Conservation (phyloP, 2,113 vertebrate genomes). For the Poeciliopsis occidentalis region DNA sequence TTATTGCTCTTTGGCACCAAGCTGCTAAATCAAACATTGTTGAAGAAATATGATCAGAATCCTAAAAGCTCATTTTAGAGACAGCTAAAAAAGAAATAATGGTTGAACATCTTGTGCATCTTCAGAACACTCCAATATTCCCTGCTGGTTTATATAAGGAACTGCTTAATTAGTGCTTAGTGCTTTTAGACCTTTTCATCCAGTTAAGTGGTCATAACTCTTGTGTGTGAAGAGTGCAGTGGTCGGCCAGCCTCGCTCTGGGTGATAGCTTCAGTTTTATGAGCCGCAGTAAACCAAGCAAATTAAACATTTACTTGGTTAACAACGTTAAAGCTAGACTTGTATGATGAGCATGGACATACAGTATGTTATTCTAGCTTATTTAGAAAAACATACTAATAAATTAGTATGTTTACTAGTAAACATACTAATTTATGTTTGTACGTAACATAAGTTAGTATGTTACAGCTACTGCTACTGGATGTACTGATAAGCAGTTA, state of each 20-base stretch:
- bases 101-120: background rate
- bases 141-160: background rate
- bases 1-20: too few species aligned
- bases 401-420: too few species aligned
- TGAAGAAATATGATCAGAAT: too few species aligned
- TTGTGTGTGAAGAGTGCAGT: slow-evolving; percentile 33
- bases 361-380: background rate
- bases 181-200: slow-evolving; percentile 14
- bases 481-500: too few species aligned
- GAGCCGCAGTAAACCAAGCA: slow-evolving; percentile 6
- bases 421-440: too few species aligned
- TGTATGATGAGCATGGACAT: slow-evolving; percentile 16
- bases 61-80: too few species aligned
- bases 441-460: too few species aligned
- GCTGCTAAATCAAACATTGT: too few species aligned
- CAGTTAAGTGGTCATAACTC: background rate
- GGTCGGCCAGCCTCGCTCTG: slow-evolving; percentile 14
- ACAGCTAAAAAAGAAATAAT: background rate
- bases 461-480: too few species aligned
- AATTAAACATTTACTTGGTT: slow-evolving; percentile 61
- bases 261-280: slow-evolving; percentile 44
- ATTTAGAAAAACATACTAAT: background rate
- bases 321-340: slow-evolving; percentile 13
- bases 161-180: slow-evolving; percentile 10
- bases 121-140: background rate